Conservation (phyloP, 2,113 vertebrate genomes). For the Phodopus roborovskii region DNA sequence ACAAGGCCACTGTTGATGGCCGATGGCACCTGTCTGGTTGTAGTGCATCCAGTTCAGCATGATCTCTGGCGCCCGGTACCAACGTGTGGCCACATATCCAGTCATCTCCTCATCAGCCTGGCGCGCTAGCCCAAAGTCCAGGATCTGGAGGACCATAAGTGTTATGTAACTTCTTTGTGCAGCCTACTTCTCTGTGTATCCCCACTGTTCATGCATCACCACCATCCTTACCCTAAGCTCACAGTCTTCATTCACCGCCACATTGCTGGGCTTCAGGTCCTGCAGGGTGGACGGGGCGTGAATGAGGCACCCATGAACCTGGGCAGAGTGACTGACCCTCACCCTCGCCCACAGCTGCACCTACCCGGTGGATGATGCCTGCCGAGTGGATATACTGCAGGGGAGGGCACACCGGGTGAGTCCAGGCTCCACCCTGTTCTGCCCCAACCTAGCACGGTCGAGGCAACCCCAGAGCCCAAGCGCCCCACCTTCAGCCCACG, state of each 20-base stretch:
- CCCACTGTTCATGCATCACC: rapidly evolving
- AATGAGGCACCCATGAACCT: not conserved
- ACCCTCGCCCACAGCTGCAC: slow-evolving; percentile 66
- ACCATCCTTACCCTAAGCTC: slow-evolving; percentile 92
- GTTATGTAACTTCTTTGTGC: not conserved
- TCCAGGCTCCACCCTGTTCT: not conserved
- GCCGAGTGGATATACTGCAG: slow-evolving; percentile 98
- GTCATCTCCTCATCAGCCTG: slow-evolving; percentile 99
- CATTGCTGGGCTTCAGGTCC: slow-evolving; percentile 96
- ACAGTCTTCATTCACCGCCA: slow-evolving; percentile 98
- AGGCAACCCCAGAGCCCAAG: not conserved
- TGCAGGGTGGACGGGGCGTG: slow-evolving; percentile 69
- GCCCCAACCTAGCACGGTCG: not conserved
- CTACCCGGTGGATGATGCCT: slow-evolving; percentile 98
- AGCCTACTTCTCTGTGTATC: rapidly evolving
- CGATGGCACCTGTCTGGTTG: slow-evolving; percentile 93
- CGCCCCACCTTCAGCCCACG: slow-evolving; percentile 95
- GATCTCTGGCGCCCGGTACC: slow-evolving; percentile 98
- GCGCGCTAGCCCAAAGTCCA: slow-evolving; percentile 97
- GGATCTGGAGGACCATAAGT: slow-evolving; percentile 87
- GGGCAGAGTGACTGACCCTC: not conserved
- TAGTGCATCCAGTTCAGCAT: slow-evolving; percentile 99
- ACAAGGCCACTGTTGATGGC: rapidly evolving
- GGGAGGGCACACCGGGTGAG: not conserved
- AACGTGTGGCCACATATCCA: slow-evolving; percentile 97